Evolutionary conservation across 2,113 vertebrate genomes (phyloP).

Genomic region (Microtus pennsylvanicus): DNA sequence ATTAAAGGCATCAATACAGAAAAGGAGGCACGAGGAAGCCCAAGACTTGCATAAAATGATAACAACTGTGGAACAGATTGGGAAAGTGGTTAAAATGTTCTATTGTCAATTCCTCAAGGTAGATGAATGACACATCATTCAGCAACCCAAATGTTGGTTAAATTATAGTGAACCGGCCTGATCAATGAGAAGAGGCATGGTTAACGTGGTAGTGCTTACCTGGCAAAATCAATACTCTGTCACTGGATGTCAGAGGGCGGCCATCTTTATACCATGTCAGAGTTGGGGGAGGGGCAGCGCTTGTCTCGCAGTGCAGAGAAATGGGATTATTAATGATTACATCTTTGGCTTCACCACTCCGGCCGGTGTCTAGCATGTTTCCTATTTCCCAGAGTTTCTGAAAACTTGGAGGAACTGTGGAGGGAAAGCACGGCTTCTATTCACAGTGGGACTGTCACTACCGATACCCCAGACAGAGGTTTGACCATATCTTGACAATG

Average conservation of each 20-base stretch:
- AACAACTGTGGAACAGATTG: not conserved
- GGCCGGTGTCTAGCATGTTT: constrained; percentile 83
- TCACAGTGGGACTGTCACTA: not conserved
- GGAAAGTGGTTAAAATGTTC: not conserved
- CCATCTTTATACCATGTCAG: constrained; percentile 97
- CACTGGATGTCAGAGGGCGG: constrained; percentile 89
- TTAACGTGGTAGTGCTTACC: constrained; percentile 84
- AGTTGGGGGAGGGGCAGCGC: constrained; percentile 94
- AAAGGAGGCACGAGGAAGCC: not conserved
- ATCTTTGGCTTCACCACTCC: constrained; percentile 88
- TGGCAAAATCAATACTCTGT: constrained; percentile 93
- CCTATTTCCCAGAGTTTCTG: constrained; percentile 87
- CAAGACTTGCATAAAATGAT: not conserved
- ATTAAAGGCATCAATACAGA: not conserved
- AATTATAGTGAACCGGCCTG: not conserved
- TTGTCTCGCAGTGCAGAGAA: constrained; percentile 96
- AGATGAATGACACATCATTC: not conserved
- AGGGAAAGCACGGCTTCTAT: not conserved
- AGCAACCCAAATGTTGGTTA: not conserved
- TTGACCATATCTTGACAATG: not conserved
- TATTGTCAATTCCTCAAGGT: not conserved
- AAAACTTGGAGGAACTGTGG: constrained; percentile 96
- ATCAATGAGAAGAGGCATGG: not conserved
- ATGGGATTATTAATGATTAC: constrained; percentile 96
- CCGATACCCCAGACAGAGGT: not conserved